These are phyloP conservation scores for Pseudomyrmex dendroicus DNA, from an alignment of 1,140 invertebrate species.

Conservation along the genomic window DNA sequence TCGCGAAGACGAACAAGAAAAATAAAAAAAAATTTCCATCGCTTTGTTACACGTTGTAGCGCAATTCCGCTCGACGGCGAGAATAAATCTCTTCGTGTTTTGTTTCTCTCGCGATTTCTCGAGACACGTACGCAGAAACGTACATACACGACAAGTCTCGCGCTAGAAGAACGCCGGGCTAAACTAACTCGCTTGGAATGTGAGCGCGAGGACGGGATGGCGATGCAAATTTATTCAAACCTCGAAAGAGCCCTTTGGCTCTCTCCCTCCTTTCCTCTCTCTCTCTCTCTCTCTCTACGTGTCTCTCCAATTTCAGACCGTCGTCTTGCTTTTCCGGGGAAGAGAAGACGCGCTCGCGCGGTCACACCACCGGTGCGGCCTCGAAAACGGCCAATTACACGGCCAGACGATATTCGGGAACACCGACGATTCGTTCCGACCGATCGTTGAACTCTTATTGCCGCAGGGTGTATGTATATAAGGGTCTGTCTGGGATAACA, in stretches of 20 bases:
- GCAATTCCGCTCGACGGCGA: background rate
- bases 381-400: conserved; percentile 39
- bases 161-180: conserved; percentile 59
- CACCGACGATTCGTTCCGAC: conserved; percentile 62
- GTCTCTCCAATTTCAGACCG: conserved; percentile 15
- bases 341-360: conserved; percentile 47
- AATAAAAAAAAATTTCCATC: too few species aligned
- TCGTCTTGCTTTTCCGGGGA: conserved; percentile 51
- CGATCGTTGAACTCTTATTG: conserved; percentile 49
- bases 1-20: too few species aligned
- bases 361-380: conserved; percentile 16
- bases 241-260: conserved; percentile 54
- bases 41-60: background rate
- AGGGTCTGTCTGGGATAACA: background rate
- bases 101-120: background rate
- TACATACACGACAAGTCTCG: conserved; percentile 49
- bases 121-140: background rate
- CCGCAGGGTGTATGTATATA: background rate
- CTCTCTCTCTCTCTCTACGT: background rate
- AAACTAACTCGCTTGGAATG: conserved; percentile 66
- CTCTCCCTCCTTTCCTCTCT: conserved; percentile 38
- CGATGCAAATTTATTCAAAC: conserved; percentile 70
- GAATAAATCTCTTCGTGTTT: conserved; percentile 2
- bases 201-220: conserved; percentile 62
- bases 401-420: conserved; percentile 33